These are phyloP conservation scores for Sinella curviseta DNA, from an alignment of 1,140 invertebrate genomes.

Conservation along the genomic window DNA sequence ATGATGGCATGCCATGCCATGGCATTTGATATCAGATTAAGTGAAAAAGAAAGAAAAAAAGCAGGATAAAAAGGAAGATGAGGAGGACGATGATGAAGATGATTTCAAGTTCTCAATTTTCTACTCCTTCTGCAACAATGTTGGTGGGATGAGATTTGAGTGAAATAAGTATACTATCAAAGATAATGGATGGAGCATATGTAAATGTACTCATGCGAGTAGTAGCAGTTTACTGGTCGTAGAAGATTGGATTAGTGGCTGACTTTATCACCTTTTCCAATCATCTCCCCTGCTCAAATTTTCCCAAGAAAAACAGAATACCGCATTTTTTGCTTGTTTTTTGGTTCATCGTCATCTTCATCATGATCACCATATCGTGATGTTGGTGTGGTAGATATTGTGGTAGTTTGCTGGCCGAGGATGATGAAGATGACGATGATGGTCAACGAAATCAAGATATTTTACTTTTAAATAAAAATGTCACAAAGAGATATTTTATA, in stretches of 20 bases:
- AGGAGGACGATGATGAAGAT: neutral
- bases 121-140: conserved; percentile 14
- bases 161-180: neutral
- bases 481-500: conserved; percentile 12
- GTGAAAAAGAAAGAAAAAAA: neutral
- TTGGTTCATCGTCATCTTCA: neutral
- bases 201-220: no score
- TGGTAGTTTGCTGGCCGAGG: neutral
- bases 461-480: conserved; percentile 19
- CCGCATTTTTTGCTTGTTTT: neutral
- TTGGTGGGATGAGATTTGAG: conserved; percentile 1
- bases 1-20: neutral
- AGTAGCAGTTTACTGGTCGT: neutral
- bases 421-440: neutral
- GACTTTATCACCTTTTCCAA: conserved; percentile 6
- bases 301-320: neutral
- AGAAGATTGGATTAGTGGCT: neutral
- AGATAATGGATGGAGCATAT: neutral
- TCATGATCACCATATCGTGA: neutral
- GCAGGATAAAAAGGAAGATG: neutral
- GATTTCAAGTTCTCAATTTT: conserved; percentile 11
- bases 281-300: neutral
- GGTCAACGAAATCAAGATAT: conserved; percentile 13
- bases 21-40: neutral
- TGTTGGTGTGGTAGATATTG: neutral